Evolutionary conservation across 2,888 invertebrate species (phyloP), one percentile per base, ranked within the genome.

Genomic region (Agelastica alni): DNA sequence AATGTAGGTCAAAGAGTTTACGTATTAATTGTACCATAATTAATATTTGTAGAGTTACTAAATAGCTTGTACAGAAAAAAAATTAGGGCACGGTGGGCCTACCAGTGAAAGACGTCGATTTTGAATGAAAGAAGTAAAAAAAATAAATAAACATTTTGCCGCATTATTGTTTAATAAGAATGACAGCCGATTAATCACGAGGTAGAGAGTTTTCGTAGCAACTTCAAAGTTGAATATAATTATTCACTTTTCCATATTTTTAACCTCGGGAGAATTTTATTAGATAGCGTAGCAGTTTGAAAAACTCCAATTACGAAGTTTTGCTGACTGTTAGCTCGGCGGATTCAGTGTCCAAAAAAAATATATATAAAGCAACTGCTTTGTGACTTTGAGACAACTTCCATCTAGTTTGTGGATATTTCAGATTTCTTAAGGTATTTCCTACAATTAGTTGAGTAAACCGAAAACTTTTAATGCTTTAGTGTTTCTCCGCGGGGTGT

Each of bases 281-380:
- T 49, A 49, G 49, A 41, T 41, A 42, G 49, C 48, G 14, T 7
- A 16, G 10, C 7, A 37, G 17, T 39, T 48, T 31, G 28, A 42
- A 49, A 49, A 41, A 49, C 22, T 49, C 49, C 49, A 49, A 49
- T 49, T 49, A 49, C 42, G 3, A 41, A 42, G 32, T 49, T 49
- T 41, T 42, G 49, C 49, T 49, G 49, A 49, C 49, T 49, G 41
- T 41, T 31, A 32, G 31, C 49, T 32, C 32, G n/a, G 22, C 20
- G 32, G 32, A 49, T 41, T 49, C 48, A 14, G 14, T 31, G 20
- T 49, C 41, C 41, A 49, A 49, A 49, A 49, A n/a, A n/a, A n/a
- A n/a, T n/a, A n/a, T n/a, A n/a, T 41, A 49, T 32, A 41, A 32
- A 49, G 41, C 48, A 41, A 49, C 20, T 20, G 31, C 41, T 39